Conservation (phyloP, 2,888 invertebrate genomes). For the Drosophila barbarae region DNA sequence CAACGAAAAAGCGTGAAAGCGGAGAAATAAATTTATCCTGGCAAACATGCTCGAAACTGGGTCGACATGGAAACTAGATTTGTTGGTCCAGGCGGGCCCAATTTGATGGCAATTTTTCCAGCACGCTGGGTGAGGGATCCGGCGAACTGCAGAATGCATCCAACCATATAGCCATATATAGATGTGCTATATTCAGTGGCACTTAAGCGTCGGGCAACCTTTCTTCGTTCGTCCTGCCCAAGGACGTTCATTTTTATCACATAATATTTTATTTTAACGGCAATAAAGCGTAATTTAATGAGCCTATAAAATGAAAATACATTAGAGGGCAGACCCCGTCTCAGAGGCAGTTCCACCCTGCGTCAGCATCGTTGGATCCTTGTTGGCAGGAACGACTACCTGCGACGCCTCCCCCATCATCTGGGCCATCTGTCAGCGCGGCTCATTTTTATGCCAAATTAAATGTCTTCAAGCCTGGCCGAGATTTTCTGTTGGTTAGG, state of each 20-base stretch:
- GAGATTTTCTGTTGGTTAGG: conserved; percentile 32
- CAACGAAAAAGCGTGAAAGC: conserved; percentile 42
- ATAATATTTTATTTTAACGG: conserved; percentile 76
- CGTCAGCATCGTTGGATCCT: conserved; percentile 19
- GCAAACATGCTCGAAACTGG: conserved; percentile 25
- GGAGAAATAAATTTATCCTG: conserved; percentile 39
- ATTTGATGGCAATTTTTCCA: conserved; percentile 20
- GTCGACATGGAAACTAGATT: conserved; percentile 36
- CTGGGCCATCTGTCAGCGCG: conserved; percentile 60
- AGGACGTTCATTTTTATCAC: conserved; percentile 67
- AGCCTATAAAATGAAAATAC: conserved; percentile 75
- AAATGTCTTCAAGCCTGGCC: conserved; percentile 56
- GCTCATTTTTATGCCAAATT: conserved; percentile 67
- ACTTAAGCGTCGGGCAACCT: conserved; percentile 17
- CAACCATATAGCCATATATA: conserved; percentile 9
- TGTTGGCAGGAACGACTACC: conserved; percentile 15
- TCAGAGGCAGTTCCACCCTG: conserved; percentile 8
- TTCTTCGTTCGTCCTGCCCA: conserved; percentile 7
- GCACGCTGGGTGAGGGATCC: conserved; percentile 8
- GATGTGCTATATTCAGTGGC: conserved; percentile 22
- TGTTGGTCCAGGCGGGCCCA: conserved; percentile 16
- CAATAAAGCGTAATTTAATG: conserved; percentile 77
- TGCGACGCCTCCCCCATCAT: conserved; percentile 26
- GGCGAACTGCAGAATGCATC: conserved; percentile 24
- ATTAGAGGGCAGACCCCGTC: conserved; percentile 51